phyloP scores from a whole-genome alignment of 2,888 invertebrate species.

The Drosophila ustulata region DNA sequence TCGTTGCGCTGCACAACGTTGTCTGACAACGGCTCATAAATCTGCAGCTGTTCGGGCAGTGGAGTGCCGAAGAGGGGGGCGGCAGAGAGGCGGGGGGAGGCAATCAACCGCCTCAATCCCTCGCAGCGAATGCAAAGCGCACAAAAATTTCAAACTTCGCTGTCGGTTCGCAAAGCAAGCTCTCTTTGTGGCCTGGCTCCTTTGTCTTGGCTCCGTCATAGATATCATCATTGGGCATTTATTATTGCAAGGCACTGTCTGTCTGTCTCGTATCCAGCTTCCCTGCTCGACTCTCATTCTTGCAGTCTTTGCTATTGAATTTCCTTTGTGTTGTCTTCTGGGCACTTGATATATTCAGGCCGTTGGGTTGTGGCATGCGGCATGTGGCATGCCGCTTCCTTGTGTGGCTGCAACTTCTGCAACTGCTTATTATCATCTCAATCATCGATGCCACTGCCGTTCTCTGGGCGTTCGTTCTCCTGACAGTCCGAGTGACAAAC shows the following conservation, averaged over 20 bases:
- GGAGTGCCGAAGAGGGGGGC: background rate
- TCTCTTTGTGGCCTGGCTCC: constrained; percentile 62
- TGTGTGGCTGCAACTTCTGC: constrained; percentile 19
- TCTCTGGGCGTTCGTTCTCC: constrained; percentile 31
- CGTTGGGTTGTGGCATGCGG: constrained; percentile 31
- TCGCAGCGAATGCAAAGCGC: constrained; percentile 26
- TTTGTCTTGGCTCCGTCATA: constrained; percentile 65
- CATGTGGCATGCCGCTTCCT: constrained; percentile 36
- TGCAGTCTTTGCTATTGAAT: constrained; percentile 52
- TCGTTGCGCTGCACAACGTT: constrained; percentile 32
- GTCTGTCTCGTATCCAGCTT: background rate
- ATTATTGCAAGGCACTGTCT: constrained; percentile 59
- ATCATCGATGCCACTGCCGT: constrained; percentile 27
- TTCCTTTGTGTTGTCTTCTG: constrained; percentile 61
- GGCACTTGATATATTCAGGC: constrained; percentile 55
- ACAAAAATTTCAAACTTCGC: constrained; percentile 7
- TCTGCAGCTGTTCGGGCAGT: constrained; percentile 41
- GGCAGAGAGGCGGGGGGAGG: constrained; percentile 5
- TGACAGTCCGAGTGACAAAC: constrained; percentile 69
- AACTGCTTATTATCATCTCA: constrained; percentile 39
- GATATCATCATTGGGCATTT: constrained; percentile 76
- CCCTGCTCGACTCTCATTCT: background rate
- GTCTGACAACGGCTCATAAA: constrained; percentile 76
- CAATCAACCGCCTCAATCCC: constrained; percentile 22
- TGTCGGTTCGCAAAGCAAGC: background rate